These are phyloP conservation scores for Strix aluco DNA, from an alignment of 2,113 vertebrate genomes.

Conservation along the genomic window DNA sequence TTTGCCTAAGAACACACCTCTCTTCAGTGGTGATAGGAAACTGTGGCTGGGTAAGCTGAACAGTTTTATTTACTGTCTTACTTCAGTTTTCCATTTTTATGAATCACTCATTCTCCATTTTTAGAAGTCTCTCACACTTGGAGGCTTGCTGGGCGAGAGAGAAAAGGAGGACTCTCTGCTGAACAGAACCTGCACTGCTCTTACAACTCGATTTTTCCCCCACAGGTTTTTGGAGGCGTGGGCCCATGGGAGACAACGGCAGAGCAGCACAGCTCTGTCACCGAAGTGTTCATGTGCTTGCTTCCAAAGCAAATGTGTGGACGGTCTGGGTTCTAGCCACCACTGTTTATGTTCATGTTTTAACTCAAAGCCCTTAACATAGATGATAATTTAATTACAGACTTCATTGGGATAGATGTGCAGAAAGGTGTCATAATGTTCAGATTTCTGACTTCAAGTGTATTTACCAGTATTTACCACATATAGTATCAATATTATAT, in stretches of 20 bases:
- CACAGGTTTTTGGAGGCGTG: neutral
- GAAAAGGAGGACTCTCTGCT: neutral
- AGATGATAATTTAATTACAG: neutral
- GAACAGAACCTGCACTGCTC: neutral
- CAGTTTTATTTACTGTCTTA: neutral
- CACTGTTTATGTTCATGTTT: neutral
- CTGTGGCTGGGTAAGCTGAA: neutral
- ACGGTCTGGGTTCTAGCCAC: neutral
- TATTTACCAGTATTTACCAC: neutral
- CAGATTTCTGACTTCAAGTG: neutral
- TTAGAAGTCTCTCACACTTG: neutral
- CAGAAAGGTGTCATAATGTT: neutral
- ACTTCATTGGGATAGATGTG: neutral
- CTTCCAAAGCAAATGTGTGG: neutral
- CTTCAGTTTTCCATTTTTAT: conserved; percentile 43
- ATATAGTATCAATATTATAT: neutral
- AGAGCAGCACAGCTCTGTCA: neutral
- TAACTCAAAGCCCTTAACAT: neutral
- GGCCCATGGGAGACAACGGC: neutral
- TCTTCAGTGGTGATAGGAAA: neutral
- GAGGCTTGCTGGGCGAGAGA: neutral
- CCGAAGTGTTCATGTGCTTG: accelerated
- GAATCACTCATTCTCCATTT: conserved; percentile 24
- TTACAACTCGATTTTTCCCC: neutral
- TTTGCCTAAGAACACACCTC: conserved; percentile 7